Base-by-base conservation (phyloP, 2,888 invertebrate genomes). In the Trilocha varians region DNA sequence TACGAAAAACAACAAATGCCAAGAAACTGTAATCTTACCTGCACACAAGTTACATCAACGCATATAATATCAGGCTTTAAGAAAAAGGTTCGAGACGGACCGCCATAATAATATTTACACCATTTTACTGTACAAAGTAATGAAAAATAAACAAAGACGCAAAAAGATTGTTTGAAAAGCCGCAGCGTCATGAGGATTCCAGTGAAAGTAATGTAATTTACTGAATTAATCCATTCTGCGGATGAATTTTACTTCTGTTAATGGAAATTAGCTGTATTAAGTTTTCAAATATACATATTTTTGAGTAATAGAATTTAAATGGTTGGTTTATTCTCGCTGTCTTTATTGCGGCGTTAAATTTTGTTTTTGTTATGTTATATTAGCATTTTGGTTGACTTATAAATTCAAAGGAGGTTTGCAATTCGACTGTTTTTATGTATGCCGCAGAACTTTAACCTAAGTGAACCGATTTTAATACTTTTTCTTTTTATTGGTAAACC, bases 191-290 rank as follows among this genome's bases (percentile, higher is more conserved):
- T 47, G 47, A 50, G 45, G 52, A 50, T 44, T 49, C 54, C 57
- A 50, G 49, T 58, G 51, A 59, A 53, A 48, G 46, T 53, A 54
- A 58, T 58, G 49, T 53, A 57, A 55, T 54, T 55, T 48, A 49
- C 44, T 39, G 55, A 58, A 58, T 58, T 51, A 57, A 57, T 53
- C 52, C 47, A 43, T 40, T 46, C 47, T 38, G 39, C 42, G 48
- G 51, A 50, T 46, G 42, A 47, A 50, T 45, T 47, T 43, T 41
- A 43, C 25, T 6, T 25, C 25, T 25, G 25, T 11, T 25, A 25
- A 25, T 25, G 25, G 25, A 25, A 25, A 25, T 25, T 9, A 25
- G 25, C 8, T 5, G 25, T 25, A 25, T 25, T 25, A 25, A 25
- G 5, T 25, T 11, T 25, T 25, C 25, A 25, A 11, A 3, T 25